A percentile compares a stretch with the other conserved stretches of the same genome.
Conservation (phyloP, 2,113 vertebrate genomes). For the Aegypius monachus region DNA sequence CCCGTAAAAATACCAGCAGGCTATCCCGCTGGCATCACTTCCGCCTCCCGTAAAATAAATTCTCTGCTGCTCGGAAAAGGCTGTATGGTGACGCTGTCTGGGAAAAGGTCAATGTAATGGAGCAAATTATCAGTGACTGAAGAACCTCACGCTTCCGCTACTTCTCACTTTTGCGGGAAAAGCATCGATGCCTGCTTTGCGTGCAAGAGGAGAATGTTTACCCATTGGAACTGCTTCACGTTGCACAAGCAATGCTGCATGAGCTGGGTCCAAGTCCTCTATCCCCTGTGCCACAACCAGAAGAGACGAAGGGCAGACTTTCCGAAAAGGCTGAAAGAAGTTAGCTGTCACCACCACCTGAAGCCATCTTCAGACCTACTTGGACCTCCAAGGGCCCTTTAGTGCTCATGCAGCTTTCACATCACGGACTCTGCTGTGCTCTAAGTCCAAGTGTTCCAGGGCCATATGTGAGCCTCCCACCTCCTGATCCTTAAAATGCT, state of each 20-base stretch:
- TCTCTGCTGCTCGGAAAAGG: not conserved
- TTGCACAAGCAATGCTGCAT: rapidly evolving
- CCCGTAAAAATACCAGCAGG: not conserved
- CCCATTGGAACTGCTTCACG: rapidly evolving
- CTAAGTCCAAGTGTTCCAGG: not conserved
- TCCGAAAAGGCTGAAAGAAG: not conserved
- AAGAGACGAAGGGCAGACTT: not conserved
- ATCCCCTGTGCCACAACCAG: not conserved
- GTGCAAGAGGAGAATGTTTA: not conserved
- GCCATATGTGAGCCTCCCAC: not conserved
- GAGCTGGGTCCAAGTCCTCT: not conserved
- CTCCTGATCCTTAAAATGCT: not conserved
- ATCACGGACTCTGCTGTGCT: not conserved
- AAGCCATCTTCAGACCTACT: not conserved
- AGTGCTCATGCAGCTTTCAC: not conserved
- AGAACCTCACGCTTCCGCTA: not conserved
- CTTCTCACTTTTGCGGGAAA: not conserved
- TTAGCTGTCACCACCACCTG: not conserved
- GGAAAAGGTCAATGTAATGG: not conserved
- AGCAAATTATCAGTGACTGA: not conserved
- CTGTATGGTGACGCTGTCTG: rapidly evolving
- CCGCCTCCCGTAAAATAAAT: not conserved
- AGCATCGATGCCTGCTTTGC: not conserved
- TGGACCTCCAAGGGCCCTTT: not conserved
- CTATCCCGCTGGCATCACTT: not conserved